A percentile compares a stretch with the other conserved stretches of the same genome.
These are phyloP conservation scores for Pollicipes pollicipes DNA, from an alignment of 1,140 invertebrate species.

Conservation along the genomic window DNA sequence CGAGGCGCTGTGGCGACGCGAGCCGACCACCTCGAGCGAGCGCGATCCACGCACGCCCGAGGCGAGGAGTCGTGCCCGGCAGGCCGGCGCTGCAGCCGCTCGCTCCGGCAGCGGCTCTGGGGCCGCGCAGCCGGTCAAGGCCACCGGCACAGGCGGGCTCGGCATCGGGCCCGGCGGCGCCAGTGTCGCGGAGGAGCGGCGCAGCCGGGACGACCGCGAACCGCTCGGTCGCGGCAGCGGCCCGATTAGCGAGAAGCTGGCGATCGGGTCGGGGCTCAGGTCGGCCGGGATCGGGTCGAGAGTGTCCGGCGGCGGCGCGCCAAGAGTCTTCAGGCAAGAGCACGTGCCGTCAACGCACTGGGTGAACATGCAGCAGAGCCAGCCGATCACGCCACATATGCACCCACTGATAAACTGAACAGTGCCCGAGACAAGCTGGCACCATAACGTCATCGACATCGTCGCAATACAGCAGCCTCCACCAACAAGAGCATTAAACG, in stretches of 20 bases:
- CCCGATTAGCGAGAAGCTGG: background rate
- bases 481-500: background rate
- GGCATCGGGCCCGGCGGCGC: background rate
- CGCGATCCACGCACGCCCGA: background rate
- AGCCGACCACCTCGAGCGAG: background rate
- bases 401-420: constrained; percentile 28
- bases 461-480: background rate
- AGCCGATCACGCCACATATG: constrained; percentile 55
- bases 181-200: background rate
- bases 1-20: too few relatives aligned
- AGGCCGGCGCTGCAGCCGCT: background rate
- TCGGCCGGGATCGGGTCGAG: background rate
- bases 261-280: background rate
- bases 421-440: background rate
- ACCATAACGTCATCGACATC: background rate
- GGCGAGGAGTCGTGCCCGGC: too few relatives aligned
- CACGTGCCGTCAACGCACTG: constrained; percentile 5
- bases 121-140: background rate
- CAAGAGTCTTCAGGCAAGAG: constrained; percentile 3
- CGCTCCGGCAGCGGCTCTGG: too few relatives aligned
- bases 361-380: constrained; percentile 41
- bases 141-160: background rate
- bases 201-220: background rate
- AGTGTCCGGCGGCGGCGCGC: background rate
- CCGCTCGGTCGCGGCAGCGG: background rate